Evolutionary conservation across 2,888 invertebrate species (phyloP).

Genomic region (Clistopyga incitator): DNA sequence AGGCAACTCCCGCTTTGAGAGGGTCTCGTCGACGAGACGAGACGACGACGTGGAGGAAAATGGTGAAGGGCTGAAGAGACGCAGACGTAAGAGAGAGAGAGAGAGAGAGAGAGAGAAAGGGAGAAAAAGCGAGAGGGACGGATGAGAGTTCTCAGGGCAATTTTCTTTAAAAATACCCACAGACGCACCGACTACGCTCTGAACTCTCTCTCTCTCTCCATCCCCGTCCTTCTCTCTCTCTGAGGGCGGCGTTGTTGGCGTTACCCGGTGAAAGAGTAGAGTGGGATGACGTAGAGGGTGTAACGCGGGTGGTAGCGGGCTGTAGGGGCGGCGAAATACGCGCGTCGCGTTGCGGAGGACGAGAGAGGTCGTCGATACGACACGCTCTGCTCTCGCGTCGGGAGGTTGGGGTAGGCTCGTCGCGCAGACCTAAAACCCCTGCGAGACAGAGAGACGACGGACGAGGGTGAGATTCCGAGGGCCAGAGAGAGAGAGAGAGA

Average conservation of each 20-base stretch:
- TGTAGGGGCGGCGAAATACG: slow-evolving; percentile 54
- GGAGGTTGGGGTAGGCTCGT: slow-evolving; percentile 84
- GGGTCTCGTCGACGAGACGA: slow-evolving; percentile 20
- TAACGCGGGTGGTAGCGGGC: slow-evolving; percentile 49
- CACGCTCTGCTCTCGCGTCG: slow-evolving; percentile 73
- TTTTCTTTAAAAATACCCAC: slow-evolving; percentile 78
- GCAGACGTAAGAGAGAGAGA: slow-evolving; percentile 16
- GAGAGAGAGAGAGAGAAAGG: too few species aligned
- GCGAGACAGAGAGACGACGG: slow-evolving; percentile 48
- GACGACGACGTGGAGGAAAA: slow-evolving; percentile 40
- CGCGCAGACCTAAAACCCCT: slow-evolving; percentile 68
- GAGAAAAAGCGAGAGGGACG: slow-evolving; percentile 19
- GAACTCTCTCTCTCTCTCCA: slow-evolving; percentile 17
- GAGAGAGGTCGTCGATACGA: slow-evolving; percentile 82
- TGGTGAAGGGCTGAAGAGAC: slow-evolving; percentile 39
- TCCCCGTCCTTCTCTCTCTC: neutral
- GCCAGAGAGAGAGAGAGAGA: slow-evolving; percentile 5
- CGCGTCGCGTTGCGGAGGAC: slow-evolving; percentile 64
- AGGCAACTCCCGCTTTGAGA: slow-evolving; percentile 9
- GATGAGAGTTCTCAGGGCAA: slow-evolving; percentile 66
- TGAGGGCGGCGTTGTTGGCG: slow-evolving; percentile 14
- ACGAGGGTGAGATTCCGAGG: slow-evolving; percentile 54
- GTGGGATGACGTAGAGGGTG: slow-evolving; percentile 74
- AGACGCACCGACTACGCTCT: slow-evolving; percentile 65
- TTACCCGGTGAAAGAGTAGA: slow-evolving; percentile 56